Conservation (phyloP, 2,888 invertebrate species). For the Nycteola revayana region DNA sequence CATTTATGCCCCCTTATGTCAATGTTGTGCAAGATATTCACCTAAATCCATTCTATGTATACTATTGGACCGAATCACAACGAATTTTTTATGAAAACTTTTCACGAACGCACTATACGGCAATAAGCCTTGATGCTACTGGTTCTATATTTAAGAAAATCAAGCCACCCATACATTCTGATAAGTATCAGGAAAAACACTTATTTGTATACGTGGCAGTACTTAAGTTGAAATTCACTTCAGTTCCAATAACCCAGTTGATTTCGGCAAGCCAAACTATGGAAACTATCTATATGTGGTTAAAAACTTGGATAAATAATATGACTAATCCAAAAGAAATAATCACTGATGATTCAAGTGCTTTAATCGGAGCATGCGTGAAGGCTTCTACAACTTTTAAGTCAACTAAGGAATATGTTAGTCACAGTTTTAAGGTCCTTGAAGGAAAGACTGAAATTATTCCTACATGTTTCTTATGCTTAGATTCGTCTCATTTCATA, state of each 20-base stretch:
- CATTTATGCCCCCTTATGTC: neutral
- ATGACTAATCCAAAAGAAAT: constrained; percentile 7
- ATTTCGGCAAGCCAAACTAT: constrained; percentile 9
- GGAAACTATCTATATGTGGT: constrained; percentile 7
- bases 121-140: neutral
- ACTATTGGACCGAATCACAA: constrained; percentile 1
- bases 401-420: constrained; percentile 5
- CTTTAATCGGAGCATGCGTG: constrained; percentile 12
- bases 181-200: constrained; percentile 1
- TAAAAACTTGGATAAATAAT: constrained; percentile 6
- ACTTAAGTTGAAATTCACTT: constrained; percentile 3
- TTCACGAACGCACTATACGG: neutral
- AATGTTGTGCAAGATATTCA: constrained; percentile 1
- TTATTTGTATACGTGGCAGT: constrained; percentile 2
- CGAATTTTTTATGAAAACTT: neutral
- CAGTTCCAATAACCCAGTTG: neutral
- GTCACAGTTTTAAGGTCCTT: constrained; percentile 6
- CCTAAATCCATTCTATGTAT: constrained; percentile 1
- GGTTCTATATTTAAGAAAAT: constrained; percentile 1
- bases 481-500: constrained; percentile 14
- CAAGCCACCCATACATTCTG: neutral
- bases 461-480: constrained; percentile 8
- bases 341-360: constrained; percentile 10
- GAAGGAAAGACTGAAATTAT: neutral
- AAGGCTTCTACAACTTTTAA: constrained; percentile 9